Conservation (phyloP, 2,888 invertebrate genomes). For the Morpho helenor region DNA sequence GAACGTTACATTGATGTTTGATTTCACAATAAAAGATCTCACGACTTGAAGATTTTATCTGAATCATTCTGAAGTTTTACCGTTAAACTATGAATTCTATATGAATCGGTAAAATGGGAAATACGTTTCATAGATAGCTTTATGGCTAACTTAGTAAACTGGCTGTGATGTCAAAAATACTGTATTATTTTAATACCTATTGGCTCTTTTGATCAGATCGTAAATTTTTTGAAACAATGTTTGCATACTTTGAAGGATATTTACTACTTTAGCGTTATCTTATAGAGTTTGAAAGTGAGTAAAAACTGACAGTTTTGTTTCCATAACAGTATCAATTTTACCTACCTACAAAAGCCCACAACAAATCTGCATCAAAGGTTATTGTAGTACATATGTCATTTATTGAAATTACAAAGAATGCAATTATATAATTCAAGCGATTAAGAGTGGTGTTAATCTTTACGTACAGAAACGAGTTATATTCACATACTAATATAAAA, state of each 20-base stretch:
- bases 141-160: conserved; percentile 15
- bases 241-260: neutral
- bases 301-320: no score
- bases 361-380: no score
- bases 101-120: conserved; percentile 27
- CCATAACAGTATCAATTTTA: no score
- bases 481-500: no score
- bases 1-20: conserved; percentile 30
- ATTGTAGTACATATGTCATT: no score
- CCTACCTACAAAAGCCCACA: no score
- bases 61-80: conserved; percentile 52
- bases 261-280: no score
- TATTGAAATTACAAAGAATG: no score
- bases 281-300: no score
- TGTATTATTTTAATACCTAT: conserved; percentile 1
- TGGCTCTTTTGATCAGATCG: neutral
- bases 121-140: conserved; percentile 24
- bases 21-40: conserved; percentile 49
- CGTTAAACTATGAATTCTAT: conserved; percentile 35
- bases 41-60: conserved; percentile 43
- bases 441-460: no score
- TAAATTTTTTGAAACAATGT: neutral
- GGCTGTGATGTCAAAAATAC: conserved; percentile 1
- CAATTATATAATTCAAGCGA: no score
- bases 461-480: no score